Evolutionary conservation across 2,113 vertebrate genomes (phyloP), one percentile per base, ranked within the genome.

Genomic region (Syngnathus typhle): DNA sequence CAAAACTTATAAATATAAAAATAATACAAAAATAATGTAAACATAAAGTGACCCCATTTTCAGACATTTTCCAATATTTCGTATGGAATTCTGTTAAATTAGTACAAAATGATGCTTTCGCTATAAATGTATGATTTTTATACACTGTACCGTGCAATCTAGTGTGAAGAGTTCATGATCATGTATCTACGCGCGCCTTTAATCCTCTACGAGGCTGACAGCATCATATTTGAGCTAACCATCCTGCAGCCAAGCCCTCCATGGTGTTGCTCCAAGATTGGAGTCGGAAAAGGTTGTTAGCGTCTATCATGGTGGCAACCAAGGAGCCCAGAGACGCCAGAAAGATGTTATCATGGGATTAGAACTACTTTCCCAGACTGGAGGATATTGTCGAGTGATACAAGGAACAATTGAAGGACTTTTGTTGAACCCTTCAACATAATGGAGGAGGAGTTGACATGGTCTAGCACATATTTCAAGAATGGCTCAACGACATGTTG

Each of bases 271-370:
- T 54, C 47, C 23, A 21, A 46, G 59, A 62, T 36, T 54, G 38
- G 11, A 32, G 38, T 36, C 43, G 0, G 37, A 55, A 27, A 67
- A 58, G 39, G 66, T 61, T 66, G 32, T 36, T 55, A 4, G 19
- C 41, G 37, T 46, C 64, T 52, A 44, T 58, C 51, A 67, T 64
- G 60, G 68, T 65, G 43, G 46, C 37, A 9, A 64, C 65, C 69
- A 39, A 60, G 59, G 11, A 60, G 23, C 15, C 44, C 0, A 12
- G 23, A 3, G 43, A 43, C 37, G 55, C 36, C 23, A 64, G 49
- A 69, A 66, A 69, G 41, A 69, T 65, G 54, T 60, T 27, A 47
- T 68, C 60, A 46, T 5, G 19, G 23, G 19, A 44, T 23, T 56
- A 37, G 52, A 66, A 51, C 43, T 63, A 32, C 70, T 63, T 51